A percentile compares a stretch with the other conserved stretches of the same genome.
These are phyloP conservation scores for Bombyx mandarina DNA, from an alignment of 1,140 invertebrate genomes.

Conservation along the genomic window DNA sequence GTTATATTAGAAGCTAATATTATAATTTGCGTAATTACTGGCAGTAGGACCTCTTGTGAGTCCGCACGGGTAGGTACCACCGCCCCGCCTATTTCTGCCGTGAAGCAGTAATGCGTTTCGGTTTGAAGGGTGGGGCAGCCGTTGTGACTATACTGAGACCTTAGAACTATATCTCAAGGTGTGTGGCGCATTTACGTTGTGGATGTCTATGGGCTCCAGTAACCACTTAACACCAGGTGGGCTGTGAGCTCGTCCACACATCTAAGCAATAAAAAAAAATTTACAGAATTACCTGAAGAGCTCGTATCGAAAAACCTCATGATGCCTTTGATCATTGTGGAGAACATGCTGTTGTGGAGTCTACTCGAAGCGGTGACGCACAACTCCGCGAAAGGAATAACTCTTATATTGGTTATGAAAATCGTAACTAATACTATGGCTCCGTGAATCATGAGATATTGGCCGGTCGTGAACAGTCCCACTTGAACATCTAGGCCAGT, in stretches of 20 bases:
- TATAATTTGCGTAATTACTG: too few relatives aligned
- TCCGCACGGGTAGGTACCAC: too few relatives aligned
- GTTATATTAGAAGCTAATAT: background rate
- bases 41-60: too few relatives aligned
- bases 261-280: background rate
- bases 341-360: constrained; percentile 77
- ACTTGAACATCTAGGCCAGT: constrained; percentile 44
- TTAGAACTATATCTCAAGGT: too few relatives aligned
- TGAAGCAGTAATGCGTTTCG: too few relatives aligned
- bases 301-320: constrained; percentile 85
- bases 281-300: constrained; percentile 68
- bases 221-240: too few relatives aligned
- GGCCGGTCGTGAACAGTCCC: constrained; percentile 46
- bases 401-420: constrained; percentile 49
- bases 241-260: too few relatives aligned
- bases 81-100: too few relatives aligned
- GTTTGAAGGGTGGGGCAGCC: too few relatives aligned
- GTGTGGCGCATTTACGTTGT: too few relatives aligned
- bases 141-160: too few relatives aligned
- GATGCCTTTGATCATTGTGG: constrained; percentile 76
- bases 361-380: constrained; percentile 73
- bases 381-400: constrained; percentile 72
- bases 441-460: constrained; percentile 54
- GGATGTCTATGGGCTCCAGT: too few relatives aligned
- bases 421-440: constrained; percentile 27